Conservation (phyloP, 2,113 vertebrate species). For the Nothocercus nigrocapillus region DNA sequence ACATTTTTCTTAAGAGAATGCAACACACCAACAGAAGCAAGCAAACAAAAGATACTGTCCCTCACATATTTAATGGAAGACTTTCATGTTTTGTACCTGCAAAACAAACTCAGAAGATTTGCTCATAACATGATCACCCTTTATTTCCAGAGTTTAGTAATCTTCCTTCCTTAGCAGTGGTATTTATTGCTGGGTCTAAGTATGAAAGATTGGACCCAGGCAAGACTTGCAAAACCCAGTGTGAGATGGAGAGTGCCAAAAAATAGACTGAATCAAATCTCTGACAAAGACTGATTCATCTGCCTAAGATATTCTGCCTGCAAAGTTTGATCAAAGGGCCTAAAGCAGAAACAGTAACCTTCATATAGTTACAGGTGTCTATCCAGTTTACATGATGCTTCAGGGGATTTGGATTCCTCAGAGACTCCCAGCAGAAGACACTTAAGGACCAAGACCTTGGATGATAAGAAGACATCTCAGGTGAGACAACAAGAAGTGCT, state of each 20-base stretch:
- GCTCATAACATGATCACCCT: background rate
- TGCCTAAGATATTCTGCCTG: background rate
- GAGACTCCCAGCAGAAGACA: background rate
- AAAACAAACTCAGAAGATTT: background rate
- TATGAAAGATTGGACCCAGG: background rate
- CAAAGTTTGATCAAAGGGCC: background rate
- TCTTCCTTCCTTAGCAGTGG: background rate
- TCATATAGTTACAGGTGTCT: background rate
- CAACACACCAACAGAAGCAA: background rate
- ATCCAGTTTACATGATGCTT: background rate
- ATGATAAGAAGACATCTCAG: background rate
- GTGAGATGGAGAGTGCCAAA: background rate
- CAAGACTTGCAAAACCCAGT: background rate
- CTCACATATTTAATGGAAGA: background rate
- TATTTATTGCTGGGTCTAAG: background rate
- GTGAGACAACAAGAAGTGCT: background rate
- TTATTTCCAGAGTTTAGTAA: background rate
- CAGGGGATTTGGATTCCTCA: background rate
- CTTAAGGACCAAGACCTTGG: background rate
- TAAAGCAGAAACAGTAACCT: background rate
- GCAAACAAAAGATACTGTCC: background rate
- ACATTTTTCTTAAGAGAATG: rapidly evolving
- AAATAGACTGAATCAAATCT: background rate
- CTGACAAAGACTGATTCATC: background rate
- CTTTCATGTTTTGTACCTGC: background rate